A percentile compares a stretch with the other conserved stretches of the same genome.
phyloP scores from a whole-genome alignment of 1,140 invertebrate species.

The Drosophila prosaltans region DNA sequence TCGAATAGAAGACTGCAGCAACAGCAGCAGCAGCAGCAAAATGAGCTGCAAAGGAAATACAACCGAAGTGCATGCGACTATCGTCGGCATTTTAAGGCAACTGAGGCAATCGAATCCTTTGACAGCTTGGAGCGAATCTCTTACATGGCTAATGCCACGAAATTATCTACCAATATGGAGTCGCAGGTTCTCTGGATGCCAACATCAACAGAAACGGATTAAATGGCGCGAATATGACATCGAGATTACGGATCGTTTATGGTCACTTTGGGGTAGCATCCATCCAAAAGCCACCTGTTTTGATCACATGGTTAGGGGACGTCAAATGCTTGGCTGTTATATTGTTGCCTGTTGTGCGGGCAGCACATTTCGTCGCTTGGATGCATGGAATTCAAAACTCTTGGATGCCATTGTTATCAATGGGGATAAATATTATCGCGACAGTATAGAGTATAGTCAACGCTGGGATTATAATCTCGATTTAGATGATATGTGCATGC shows the following conservation, averaged over 20 bases:
- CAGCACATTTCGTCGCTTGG: slow-evolving; percentile 83
- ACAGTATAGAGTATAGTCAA: slow-evolving; percentile 82
- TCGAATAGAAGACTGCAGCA: background rate
- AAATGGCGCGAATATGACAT: slow-evolving; percentile 85
- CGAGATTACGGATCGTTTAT: slow-evolving; percentile 85
- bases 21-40: background rate
- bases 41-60: background rate
- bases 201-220: slow-evolving; percentile 31
- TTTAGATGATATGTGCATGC: slow-evolving; percentile 78
- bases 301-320: slow-evolving; percentile 75
- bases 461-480: slow-evolving; percentile 83
- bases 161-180: slow-evolving; percentile 79
- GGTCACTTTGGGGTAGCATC: slow-evolving; percentile 85
- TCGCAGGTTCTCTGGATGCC: slow-evolving; percentile 74
- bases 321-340: slow-evolving; percentile 84
- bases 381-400: slow-evolving; percentile 84
- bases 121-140: slow-evolving; percentile 63
- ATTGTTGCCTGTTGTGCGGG: slow-evolving; percentile 84
- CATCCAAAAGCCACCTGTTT: slow-evolving; percentile 84
- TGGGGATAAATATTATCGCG: slow-evolving; percentile 84
- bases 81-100: slow-evolving; percentile 37
- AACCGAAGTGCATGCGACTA: slow-evolving; percentile 18
- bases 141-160: slow-evolving; percentile 83
- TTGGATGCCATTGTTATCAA: slow-evolving; percentile 85
- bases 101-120: slow-evolving; percentile 8